Conservation (phyloP, 1,140 invertebrate species). For the Dendrolimus punctatus region DNA sequence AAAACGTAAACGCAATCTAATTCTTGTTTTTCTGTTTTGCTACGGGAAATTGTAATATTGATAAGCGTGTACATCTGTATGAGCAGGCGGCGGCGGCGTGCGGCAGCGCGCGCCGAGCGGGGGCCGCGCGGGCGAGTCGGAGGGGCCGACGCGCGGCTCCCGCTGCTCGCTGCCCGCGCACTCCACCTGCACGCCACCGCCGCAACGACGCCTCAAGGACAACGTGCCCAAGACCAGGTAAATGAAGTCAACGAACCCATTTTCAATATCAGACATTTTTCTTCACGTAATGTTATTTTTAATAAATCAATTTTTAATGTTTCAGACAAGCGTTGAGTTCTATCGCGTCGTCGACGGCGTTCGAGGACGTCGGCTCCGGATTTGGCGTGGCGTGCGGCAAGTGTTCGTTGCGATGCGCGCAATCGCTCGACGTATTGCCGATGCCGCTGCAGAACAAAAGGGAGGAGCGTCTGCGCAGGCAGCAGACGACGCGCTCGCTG, state of each 20-base stretch:
- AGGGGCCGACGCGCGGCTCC: conserved; percentile 21
- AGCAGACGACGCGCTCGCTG: conserved; percentile 54
- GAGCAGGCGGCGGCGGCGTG: conserved; percentile 19
- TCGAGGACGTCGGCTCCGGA: conserved; percentile 21
- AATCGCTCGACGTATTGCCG: conserved; percentile 53
- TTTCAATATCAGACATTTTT: not conserved
- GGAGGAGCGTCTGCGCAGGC: conserved; percentile 32
- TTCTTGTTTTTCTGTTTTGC: not conserved
- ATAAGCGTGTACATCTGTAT: conserved; percentile 7
- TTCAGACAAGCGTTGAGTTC: conserved; percentile 59
- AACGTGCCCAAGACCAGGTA: conserved; percentile 13
- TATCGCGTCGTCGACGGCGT: conserved; percentile 61
- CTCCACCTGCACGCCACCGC: conserved; percentile 13
- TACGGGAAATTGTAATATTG: not conserved
- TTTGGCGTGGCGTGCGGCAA: conserved; percentile 5
- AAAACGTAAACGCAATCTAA: not conserved
- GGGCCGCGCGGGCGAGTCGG: conserved; percentile 23
- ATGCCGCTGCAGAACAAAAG: conserved; percentile 5
- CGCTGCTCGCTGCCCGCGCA: conserved; percentile 29
- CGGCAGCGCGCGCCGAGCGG: conserved; percentile 46
- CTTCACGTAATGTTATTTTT: not conserved
- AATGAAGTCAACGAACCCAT: not conserved
- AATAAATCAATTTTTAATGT: not conserved
- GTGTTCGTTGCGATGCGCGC: conserved; percentile 35
- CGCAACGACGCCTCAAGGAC: conserved; percentile 10